Conservation (phyloP, 1,140 invertebrate genomes). For the Calliphora vicina region DNA sequence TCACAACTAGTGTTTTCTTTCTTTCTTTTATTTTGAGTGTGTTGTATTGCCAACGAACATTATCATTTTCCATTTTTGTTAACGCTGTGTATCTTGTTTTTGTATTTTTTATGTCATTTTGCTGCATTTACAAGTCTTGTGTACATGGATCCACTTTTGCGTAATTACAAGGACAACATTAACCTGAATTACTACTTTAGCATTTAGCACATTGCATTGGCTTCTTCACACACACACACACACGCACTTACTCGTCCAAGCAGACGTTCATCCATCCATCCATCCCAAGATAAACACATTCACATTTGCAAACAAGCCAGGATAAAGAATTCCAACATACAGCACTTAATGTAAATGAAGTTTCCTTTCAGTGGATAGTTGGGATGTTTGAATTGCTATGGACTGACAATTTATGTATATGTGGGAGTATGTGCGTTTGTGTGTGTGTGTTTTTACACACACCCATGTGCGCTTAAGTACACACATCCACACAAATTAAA, state of each 20-base stretch:
- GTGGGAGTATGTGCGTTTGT: background rate
- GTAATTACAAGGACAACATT: slow-evolving; percentile 30
- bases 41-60: slow-evolving; percentile 3
- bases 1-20: too few species aligned
- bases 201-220: background rate
- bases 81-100: background rate
- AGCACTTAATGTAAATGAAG: slow-evolving; percentile 11
- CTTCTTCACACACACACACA: background rate
- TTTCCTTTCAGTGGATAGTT: background rate
- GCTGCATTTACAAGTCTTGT: background rate
- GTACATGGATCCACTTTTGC: background rate
- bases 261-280: background rate
- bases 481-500: background rate
- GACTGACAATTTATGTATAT: background rate
- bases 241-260: background rate
- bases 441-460: background rate
- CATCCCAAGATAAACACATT: background rate
- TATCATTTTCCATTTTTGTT: slow-evolving; percentile 4
- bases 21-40: too few species aligned
- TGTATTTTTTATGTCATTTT: background rate
- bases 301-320: too few species aligned
- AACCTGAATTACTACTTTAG: slow-evolving; percentile 29
- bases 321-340: too few species aligned
- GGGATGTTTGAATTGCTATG: background rate
- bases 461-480: background rate